These are phyloP conservation scores for Epizoanthus illoricatus DNA, from an alignment of 92 coral and sea anemone genomes.

Conservation along the genomic window DNA sequence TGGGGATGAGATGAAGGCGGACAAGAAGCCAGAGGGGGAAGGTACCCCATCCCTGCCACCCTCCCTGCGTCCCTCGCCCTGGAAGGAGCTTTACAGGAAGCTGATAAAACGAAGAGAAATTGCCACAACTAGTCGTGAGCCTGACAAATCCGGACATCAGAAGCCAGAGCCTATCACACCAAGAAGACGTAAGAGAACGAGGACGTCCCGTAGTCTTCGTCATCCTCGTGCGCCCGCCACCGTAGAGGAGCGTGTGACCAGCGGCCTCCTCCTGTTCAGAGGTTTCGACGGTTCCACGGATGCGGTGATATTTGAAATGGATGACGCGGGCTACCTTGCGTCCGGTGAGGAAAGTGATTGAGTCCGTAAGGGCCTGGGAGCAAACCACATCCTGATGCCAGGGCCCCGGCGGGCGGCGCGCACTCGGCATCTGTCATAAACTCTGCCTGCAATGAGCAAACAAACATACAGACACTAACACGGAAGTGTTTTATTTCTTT, in stretches of 20 bases:
- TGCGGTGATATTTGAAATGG: conserved; percentile 17
- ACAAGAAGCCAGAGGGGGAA: background rate
- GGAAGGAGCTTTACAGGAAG: conserved; percentile 16
- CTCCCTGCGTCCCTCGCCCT: conserved; percentile 5
- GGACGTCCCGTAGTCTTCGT: background rate
- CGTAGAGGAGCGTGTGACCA: conserved; percentile 21
- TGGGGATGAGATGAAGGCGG: background rate
- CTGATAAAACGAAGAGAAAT: conserved; percentile 14
- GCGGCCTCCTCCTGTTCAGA: conserved; percentile 32
- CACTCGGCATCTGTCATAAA: background rate
- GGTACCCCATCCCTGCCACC: conserved; percentile 9
- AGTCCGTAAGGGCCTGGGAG: background rate
- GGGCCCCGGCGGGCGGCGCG: background rate
- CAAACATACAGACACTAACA: no score
- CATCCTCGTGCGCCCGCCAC: background rate
- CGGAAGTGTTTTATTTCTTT: no score
- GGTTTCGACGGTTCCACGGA: conserved; percentile 25
- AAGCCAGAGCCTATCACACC: background rate
- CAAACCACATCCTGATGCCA: background rate
- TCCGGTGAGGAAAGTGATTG: conserved; percentile 34
- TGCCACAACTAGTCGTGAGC: background rate
- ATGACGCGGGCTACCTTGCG: conserved; percentile 32
- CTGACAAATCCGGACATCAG: background rate
- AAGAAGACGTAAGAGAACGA: conserved; percentile 15
- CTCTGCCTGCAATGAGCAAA: no score